Base-by-base conservation (phyloP, 2,797 vertebrate species). In the Sebastes variabilis region DNA sequence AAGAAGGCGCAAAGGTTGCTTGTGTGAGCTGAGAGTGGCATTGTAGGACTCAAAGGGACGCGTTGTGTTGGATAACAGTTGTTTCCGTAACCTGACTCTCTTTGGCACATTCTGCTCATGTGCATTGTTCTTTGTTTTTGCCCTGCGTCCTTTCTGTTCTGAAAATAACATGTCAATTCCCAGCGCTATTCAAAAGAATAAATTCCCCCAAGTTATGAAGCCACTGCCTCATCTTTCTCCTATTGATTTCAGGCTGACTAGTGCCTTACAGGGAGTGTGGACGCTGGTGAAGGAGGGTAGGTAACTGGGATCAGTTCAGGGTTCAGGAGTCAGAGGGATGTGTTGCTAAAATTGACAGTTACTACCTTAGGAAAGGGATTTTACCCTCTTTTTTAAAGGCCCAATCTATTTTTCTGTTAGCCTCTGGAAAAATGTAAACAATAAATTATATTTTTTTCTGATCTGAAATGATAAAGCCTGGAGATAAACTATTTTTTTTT, bases 61-160 rank as follows among this genome's bases (percentile, higher is more conserved):
- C 30, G 59, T 59, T 16, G 36, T 2, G 4, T n/a, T 27, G n/a
- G 67, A 18, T 7, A 52, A 58, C 20, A n/a, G 29, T 58, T 10
- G 54, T 36, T 64, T 81, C 27, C 8, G 20, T 75, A 75, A 79
- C 42, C 52, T 20, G 66, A 77, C 69, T 69, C 67, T 67, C 22
- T 2, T 27, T 61, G 62, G 59, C 56, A 67, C 49, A 42, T 27
- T 82, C 32, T 56, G 73, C 64, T 82, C 24, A 34, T 55, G 59
- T n/a, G 68, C 65, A 88, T 82, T 85, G 78, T 86, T 87, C 62
- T 80, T 75, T 80, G 66, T 83, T 81, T 79, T 75, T 69, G 56
- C 55, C 65, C 54, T 52, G 30, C 22, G n/a, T 85, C 81, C 46
- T 81, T 60, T 83, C 59, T 71, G 49, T 29, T 76, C 77, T 79